Evolutionary conservation across 2,113 vertebrate genomes (phyloP).

Genomic region (Entelurus aequoreus): DNA sequence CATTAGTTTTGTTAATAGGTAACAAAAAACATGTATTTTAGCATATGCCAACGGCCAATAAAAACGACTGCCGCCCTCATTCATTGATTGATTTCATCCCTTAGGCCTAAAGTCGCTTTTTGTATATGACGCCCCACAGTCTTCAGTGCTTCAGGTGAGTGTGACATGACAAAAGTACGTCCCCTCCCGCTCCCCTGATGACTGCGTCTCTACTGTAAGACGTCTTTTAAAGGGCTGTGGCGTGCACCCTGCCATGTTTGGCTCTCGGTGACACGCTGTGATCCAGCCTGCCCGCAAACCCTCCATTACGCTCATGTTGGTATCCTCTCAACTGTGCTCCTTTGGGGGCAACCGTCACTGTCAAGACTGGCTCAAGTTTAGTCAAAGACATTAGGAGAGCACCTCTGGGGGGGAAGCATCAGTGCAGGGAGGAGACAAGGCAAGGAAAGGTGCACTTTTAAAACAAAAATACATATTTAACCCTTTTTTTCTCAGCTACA

Average conservation of each 20-base stretch:
- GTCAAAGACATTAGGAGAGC: slow-evolving; percentile 67
- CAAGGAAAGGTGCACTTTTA: neutral
- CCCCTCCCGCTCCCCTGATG: slow-evolving; percentile 10
- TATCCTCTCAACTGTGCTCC: slow-evolving; percentile 59
- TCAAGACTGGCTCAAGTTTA: slow-evolving; percentile 66
- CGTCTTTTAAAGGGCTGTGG: slow-evolving; percentile 19
- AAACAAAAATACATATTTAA: neutral
- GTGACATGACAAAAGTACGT: slow-evolving; percentile 39
- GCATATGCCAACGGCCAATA: too few species aligned
- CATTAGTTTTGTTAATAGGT: too few species aligned
- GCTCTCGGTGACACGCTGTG: slow-evolving; percentile 61
- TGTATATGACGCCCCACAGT: slow-evolving; percentile 17
- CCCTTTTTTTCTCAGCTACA: neutral
- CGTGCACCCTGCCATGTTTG: slow-evolving; percentile 45
- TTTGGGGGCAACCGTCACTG: slow-evolving; percentile 54
- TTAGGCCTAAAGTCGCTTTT: too few species aligned
- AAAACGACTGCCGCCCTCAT: too few species aligned
- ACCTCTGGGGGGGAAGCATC: slow-evolving; percentile 59
- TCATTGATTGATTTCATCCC: too few species aligned
- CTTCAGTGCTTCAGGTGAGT: slow-evolving; percentile 25
- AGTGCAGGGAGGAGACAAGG: slow-evolving; percentile 15
- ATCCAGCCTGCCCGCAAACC: slow-evolving; percentile 60
- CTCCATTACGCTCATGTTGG: slow-evolving; percentile 63
- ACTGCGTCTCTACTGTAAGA: slow-evolving; percentile 16
- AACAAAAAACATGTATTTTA: too few species aligned